A percentile compares a stretch with the other conserved stretches of the same genome.
phyloP scores from a whole-genome alignment of 92 coral and sea anemone species.

The Heteractis magnifica region DNA sequence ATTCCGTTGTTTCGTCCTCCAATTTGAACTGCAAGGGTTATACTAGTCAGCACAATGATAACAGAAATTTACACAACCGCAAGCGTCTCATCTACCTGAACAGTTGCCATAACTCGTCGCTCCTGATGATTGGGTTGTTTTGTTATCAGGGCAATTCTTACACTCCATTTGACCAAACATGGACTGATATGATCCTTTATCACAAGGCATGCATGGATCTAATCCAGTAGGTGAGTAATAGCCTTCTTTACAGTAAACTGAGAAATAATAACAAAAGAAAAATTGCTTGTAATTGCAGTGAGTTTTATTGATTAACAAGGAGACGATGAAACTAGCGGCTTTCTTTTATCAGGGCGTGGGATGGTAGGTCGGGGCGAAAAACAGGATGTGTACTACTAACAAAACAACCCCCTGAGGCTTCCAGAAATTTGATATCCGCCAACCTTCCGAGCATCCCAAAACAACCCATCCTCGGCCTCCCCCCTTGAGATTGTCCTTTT shows the following conservation, averaged over 20 bases:
- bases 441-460: no score
- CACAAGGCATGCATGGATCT: conserved; percentile 8
- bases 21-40: no score
- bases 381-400: no score
- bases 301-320: neutral
- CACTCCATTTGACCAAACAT: neutral
- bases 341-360: no score
- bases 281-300: neutral
- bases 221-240: conserved; percentile 5
- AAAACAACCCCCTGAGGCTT: no score
- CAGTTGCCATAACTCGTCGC: neutral
- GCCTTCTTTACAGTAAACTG: conserved; percentile 4
- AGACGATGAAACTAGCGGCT: neutral
- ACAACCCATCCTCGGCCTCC: no score
- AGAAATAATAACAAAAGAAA: neutral
- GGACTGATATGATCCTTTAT: conserved; percentile 11
- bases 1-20: no score
- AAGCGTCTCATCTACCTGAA: neutral
- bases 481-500: no score
- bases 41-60: no score
- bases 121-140: conserved; percentile 3
- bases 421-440: no score
- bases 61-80: no score
- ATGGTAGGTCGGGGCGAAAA: no score
- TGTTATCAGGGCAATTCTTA: neutral